Evolutionary conservation across 1,140 invertebrate genomes (phyloP).

Genomic region (Hirudo medicinalis): DNA sequence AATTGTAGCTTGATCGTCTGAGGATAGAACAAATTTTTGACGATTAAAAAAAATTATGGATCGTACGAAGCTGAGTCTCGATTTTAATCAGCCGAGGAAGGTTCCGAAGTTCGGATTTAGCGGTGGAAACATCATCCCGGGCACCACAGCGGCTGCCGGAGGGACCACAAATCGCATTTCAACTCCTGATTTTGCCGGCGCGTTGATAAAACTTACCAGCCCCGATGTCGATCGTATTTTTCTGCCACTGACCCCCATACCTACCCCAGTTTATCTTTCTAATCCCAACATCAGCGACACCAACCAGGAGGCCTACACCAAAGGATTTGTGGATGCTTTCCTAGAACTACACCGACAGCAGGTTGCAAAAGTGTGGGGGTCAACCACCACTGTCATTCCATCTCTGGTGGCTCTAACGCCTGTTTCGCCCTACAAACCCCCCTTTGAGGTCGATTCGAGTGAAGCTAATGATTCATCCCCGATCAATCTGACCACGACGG

Average conservation of each 20-base stretch:
- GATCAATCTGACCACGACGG: slow-evolving; percentile 1
- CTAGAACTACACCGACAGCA: slow-evolving; percentile 56
- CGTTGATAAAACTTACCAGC: slow-evolving; percentile 64
- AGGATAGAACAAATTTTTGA: background rate
- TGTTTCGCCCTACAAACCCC: slow-evolving; percentile 13
- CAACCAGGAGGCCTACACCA: slow-evolving; percentile 77
- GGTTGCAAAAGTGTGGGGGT: slow-evolving; percentile 11
- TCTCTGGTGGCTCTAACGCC: slow-evolving; percentile 15
- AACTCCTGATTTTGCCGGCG: slow-evolving; percentile 7
- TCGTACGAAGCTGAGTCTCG: slow-evolving; percentile 7
- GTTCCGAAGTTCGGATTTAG: slow-evolving; percentile 1
- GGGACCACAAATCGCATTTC: background rate
- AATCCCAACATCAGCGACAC: slow-evolving; percentile 61
- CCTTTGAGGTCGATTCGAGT: background rate
- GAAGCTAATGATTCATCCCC: background rate
- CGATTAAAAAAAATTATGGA: slow-evolving; percentile 2
- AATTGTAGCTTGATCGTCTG: background rate
- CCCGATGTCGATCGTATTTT: slow-evolving; percentile 77
- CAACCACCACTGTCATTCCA: background rate
- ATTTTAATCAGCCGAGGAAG: slow-evolving; percentile 8
- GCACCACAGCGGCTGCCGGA: background rate
- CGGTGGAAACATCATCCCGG: background rate
- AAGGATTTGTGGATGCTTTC: slow-evolving; percentile 81
- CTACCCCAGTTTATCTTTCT: slow-evolving; percentile 57
- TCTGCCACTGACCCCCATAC: slow-evolving; percentile 55